Conservation (phyloP, 2,888 invertebrate genomes). For the Eupithecia dodoneata region DNA sequence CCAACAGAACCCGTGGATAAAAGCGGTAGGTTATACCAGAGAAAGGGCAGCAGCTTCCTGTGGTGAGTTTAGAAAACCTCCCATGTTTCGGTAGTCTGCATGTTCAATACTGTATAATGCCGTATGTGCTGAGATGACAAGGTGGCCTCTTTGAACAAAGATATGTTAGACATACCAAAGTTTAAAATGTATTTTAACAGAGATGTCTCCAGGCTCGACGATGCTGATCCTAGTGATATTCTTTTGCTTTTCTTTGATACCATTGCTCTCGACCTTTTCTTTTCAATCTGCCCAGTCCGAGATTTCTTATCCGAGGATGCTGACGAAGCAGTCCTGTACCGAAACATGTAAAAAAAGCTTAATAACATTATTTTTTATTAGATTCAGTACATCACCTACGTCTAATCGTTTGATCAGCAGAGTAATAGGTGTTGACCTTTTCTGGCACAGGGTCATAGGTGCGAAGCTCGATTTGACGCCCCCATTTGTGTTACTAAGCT, state of each 20-base stretch:
- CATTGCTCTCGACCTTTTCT: conserved; percentile 53
- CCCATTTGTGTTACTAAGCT: not conserved
- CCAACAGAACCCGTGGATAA: too few relatives aligned
- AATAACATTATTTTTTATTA: not conserved
- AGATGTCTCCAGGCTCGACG: conserved; percentile 53
- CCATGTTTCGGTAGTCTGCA: too few relatives aligned
- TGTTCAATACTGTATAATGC: too few relatives aligned
- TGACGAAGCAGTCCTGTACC: conserved; percentile 57
- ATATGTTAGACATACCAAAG: conserved; percentile 57
- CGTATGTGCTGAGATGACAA: not conserved
- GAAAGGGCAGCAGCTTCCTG: too few relatives aligned
- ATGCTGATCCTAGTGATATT: conserved; percentile 59
- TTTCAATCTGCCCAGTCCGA: conserved; percentile 57
- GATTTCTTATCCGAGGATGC: conserved; percentile 64
- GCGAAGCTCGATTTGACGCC: too few relatives aligned
- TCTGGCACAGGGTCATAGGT: too few relatives aligned
- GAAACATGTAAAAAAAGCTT: conserved; percentile 7
- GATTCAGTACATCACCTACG: not conserved
- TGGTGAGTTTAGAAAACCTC: not conserved
- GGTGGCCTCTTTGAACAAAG: not conserved
- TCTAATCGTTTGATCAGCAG: too few relatives aligned
- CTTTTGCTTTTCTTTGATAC: conserved; percentile 58
- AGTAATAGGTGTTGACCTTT: too few relatives aligned
- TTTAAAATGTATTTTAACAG: conserved; percentile 74
- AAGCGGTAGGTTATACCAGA: too few relatives aligned